These are phyloP conservation scores for Dastarcus helophoroides DNA, from an alignment of 2,888 invertebrate species.

Conservation along the genomic window DNA sequence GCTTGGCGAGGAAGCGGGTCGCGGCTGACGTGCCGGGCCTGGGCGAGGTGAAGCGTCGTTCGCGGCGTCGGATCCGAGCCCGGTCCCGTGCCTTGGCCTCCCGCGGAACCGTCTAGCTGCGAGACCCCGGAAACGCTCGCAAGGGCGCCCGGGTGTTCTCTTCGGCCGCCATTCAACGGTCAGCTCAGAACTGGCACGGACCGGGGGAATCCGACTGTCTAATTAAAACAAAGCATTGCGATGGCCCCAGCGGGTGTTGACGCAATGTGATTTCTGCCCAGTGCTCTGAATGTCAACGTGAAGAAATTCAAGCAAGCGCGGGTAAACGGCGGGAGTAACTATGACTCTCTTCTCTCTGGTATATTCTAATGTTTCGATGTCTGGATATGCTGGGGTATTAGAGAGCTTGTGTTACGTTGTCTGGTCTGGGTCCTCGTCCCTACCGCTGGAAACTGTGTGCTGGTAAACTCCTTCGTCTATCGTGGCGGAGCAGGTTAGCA, in stretches of 20 bases:
- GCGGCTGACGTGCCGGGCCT: conserved; percentile 25
- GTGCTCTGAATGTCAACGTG: conserved; percentile 32
- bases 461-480: no score
- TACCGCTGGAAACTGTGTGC: no score
- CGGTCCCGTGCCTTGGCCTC: conserved; percentile 34
- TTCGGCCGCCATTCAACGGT: conserved; percentile 17
- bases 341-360: conserved; percentile 9
- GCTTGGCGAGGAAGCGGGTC: conserved; percentile 40
- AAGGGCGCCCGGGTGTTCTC: conserved; percentile 4
- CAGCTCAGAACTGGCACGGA: conserved; percentile 22
- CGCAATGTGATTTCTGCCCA: conserved; percentile 21
- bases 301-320: conserved; percentile 53
- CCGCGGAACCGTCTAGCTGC: conserved; percentile 31
- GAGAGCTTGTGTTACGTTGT: no score
- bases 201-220: conserved; percentile 21
- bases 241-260: conserved; percentile 18
- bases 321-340: conserved; percentile 34
- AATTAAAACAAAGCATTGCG: conserved; percentile 23
- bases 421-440: no score
- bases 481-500: no score
- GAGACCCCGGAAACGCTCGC: conserved; percentile 16
- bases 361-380: no score
- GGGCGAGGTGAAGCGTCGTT: conserved; percentile 19
- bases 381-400: no score
- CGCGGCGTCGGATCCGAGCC: conserved; percentile 25